Base-by-base conservation (phyloP, 2,888 invertebrate species). In the Syritta pipiens region DNA sequence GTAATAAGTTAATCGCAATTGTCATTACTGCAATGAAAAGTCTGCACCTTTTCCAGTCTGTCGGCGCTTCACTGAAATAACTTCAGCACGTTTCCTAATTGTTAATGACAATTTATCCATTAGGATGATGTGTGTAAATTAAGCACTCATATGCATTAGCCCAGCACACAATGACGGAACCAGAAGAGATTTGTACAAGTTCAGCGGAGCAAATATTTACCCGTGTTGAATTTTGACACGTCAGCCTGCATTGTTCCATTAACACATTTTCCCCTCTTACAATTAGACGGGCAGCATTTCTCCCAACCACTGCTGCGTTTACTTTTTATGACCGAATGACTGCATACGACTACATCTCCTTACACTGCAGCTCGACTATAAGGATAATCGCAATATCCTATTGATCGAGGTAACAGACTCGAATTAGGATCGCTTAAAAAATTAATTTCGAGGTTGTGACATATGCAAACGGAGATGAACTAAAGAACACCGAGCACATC, bases 221-320 rank as follows among this genome's bases (percentile, higher is more conserved):
- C 46, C 46, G 24, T 49, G 40, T 62, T 42, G 59, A 60, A 55
- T 72, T 63, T 72, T 30, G 71, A 30, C 71, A 46, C 71, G 40
- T 72, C 48, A 55, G 12, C 28, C 14, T 7, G 48, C 62, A 72
- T 55, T 72, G 55, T 63, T 48, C 26, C 53, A 40, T 57, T 48
- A 62, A 44, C 22, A 55, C 37, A 37, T 37, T 53, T 49, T 44
- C 53, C 26, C 17, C 37, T 7, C 7, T 9, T 14, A 3, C 2
- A 14, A 35, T 12, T 12, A 12, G 4, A 6, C 12, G 14, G 6
- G 37, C 6, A 28, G 37, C 6, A 17, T 22, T 28, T 17, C 1
- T 26, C 5, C 44, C 53, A 44, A 53, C 63, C 51, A 24, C 14
- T 35, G 22, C 30, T 14, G 28, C 49, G 40, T 17, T n/a, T n/a